Evolutionary conservation across 2,113 vertebrate species (phyloP), one percentile per base, ranked within the genome.

Genomic region (Garra rufa): DNA sequence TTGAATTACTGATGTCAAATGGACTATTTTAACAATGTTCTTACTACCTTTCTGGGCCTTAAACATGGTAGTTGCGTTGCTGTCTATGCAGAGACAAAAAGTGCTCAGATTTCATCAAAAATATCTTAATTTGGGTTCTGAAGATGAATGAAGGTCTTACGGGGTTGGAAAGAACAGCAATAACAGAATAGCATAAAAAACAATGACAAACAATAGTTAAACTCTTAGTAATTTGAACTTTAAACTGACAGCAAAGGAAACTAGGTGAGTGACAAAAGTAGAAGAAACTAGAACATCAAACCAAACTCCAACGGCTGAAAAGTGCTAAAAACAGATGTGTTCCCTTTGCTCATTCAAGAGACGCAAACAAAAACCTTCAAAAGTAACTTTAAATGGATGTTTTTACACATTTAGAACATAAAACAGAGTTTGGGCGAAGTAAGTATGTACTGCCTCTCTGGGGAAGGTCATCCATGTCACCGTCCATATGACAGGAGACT

Each of bases 221-320:
- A 50, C 6, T 10, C 26, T 50, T 19, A 75, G 7, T 4, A 46
- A 55, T 11, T 38, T 69, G 46, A 38, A 73, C 38, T 43, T 67
- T 41, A 50, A 57, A 28, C 2, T 73, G 4, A 17, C 44, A 83
- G 38, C 67, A 83, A 67, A 30, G 21, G 59, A 73, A 83, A 75
- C 50, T 21, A 57, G 10, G 44, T 19, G 9, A 78, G 50, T 34
- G 46, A 41, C 44, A 55, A 41, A 81, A n/a, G 11, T 21, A 71
- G 34, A 83, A 61, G 63, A 67, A 76, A 76, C 17, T 73, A 21
- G 70, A 83, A 74, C 52, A 38, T 21, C 48, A 61, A 76, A 74
- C 41, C 73, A 63, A 83, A 65, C 24, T 83, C 69, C 26, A 65
- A 76, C 44, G 44, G 73, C 73, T 52, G 19, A 26, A 61, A 38